Evolutionary conservation across 2,888 invertebrate genomes (phyloP), one percentile per base, ranked within the genome.

Genomic region (Embidobia sp.): DNA sequence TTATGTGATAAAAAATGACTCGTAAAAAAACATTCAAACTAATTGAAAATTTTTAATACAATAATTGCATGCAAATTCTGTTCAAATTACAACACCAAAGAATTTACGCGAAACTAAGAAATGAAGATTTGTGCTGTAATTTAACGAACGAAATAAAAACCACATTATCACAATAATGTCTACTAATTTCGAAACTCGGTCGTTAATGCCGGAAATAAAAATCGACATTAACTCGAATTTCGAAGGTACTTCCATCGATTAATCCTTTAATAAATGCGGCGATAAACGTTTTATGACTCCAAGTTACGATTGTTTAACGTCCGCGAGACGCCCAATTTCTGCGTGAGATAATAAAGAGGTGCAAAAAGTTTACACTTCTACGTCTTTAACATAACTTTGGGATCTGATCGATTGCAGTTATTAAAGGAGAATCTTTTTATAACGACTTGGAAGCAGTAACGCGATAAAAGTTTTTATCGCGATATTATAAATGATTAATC

Each of bases 241-340:
- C 31, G 59, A 26, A 13, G 26, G 29, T 26, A 27, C 37, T 37
- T 8, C 18, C 35, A 35, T 61, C 61, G 48, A 48, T 61, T 61
- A 61, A 46, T 61, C 46, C 11, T 8, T 48, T 48, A 61, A 61
- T 61, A 66, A 66, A 66, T 13, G 48, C 2, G 44, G 26, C 67
- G 13, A 57, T 57, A 69, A 69, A 69, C n/a, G 40, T 48, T 69
- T 69, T 69, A 69, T 31, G 44, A 11, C 57, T 57, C 2, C 10
- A 16, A 31, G 57, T 69, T 69, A 69, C 67, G 67, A 57, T 69
- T 67, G 57, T 67, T 69, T 57, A 57, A 40, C 49, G 37, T 48
- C n/a, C 22, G 37, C 37, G 67, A 48, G 55, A 35, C 48, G 42
- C 37, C 48, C 22, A 67, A 37, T 67, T 57, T 57, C 13, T 33